These are phyloP conservation scores for Nemopilema nomurai DNA, from an alignment of 30 jellyfish, hydroid and myxozoan species.

Conservation along the genomic window DNA sequence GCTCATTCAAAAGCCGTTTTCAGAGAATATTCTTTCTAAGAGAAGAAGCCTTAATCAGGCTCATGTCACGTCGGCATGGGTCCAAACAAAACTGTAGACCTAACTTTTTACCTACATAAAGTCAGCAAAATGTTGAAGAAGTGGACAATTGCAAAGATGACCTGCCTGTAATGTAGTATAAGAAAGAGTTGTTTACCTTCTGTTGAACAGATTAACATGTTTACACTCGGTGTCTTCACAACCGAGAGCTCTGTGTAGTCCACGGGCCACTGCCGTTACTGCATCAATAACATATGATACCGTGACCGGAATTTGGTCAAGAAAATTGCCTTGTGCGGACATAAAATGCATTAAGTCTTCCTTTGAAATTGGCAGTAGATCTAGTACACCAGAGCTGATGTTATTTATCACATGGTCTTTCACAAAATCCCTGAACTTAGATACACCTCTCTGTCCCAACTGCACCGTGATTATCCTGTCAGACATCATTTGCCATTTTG, in stretches of 20 bases:
- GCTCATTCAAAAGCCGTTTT: no score
- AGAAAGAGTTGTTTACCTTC: conserved; percentile 8
- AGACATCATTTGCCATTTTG: background rate
- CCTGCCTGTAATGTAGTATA: background rate
- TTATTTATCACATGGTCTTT: background rate
- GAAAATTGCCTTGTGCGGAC: background rate
- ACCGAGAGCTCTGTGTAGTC: conserved; percentile 30
- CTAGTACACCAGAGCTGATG: background rate
- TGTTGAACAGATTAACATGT: background rate
- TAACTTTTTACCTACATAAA: no score
- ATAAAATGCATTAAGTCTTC: background rate
- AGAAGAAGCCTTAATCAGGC: no score
- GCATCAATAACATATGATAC: conserved; percentile 79
- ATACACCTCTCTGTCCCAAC: background rate
- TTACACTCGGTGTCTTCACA: conserved; percentile 17
- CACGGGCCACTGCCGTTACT: conserved; percentile 74
- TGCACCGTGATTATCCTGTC: conserved; percentile 19
- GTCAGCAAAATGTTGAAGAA: no score
- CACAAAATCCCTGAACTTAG: conserved; percentile 2
- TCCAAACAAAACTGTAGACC: no score
- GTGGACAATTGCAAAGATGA: no score
- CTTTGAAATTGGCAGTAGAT: conserved; percentile 7
- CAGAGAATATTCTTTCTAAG: no score
- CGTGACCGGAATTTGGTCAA: conserved; percentile 5
- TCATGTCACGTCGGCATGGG: no score